Conservation (phyloP, 2,797 vertebrate genomes). For the Hirundo rustica region DNA sequence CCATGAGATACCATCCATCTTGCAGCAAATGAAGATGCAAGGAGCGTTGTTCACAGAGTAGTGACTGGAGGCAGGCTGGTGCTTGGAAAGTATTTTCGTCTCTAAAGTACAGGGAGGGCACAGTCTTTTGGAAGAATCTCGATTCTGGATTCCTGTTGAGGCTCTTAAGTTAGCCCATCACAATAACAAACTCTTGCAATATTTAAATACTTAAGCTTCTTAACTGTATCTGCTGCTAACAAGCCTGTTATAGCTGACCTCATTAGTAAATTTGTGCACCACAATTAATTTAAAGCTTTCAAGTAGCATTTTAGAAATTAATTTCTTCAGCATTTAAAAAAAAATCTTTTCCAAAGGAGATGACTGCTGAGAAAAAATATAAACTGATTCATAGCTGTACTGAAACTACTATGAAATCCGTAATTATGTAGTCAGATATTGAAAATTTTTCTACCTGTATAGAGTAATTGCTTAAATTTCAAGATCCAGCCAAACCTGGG, state of each 20-base stretch:
- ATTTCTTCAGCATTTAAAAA: neutral
- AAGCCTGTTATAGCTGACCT: neutral
- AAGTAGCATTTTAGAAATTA: neutral
- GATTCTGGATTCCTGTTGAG: neutral
- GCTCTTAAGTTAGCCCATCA: neutral
- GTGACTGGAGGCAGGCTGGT: neutral
- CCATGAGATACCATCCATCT: neutral
- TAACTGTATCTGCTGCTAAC: neutral
- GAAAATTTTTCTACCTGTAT: neutral
- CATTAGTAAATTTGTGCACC: neutral
- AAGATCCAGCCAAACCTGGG: neutral
- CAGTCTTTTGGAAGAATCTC: neutral
- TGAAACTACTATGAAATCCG: neutral
- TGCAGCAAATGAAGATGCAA: neutral
- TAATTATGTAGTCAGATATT: constrained; percentile 48
- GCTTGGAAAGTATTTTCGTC: neutral
- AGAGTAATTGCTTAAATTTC: neutral
- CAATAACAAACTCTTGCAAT: neutral
- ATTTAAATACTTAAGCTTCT: neutral
- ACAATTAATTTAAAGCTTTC: neutral
- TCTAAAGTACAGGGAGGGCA: neutral
- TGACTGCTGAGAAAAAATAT: neutral
- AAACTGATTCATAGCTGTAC: neutral
- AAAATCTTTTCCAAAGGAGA: neutral
- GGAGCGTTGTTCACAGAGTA: neutral